Percentiles rank a stretch among this genome's conserved stretches.
Evolutionary conservation across 2,797 vertebrate genomes (phyloP).

Genomic region (Characodon lateralis): DNA sequence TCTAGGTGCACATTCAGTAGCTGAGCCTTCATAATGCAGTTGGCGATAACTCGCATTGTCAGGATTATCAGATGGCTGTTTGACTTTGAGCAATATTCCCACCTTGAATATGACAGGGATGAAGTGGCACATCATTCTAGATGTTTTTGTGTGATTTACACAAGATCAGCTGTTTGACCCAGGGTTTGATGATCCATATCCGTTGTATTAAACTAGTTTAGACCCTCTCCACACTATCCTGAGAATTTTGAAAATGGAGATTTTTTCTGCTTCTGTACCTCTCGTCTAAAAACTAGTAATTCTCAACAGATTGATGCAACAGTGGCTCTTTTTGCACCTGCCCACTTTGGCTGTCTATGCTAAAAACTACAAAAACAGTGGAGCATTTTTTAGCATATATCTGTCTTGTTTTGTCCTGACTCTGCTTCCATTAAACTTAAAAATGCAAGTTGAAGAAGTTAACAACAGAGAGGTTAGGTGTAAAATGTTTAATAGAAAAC

Average conservation of each 20-base stretch:
- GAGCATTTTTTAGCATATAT: background rate
- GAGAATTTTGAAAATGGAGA: background rate
- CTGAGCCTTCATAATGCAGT: constrained; percentile 59
- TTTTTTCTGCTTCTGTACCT: background rate
- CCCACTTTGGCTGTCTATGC: background rate
- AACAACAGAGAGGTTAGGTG: background rate
- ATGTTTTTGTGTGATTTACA: constrained; percentile 51
- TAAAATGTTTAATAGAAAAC: background rate
- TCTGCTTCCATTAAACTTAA: background rate
- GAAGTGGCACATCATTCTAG: constrained; percentile 56
- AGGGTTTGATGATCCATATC: constrained; percentile 36
- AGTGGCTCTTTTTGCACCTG: background rate
- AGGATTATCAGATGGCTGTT: constrained; percentile 69
- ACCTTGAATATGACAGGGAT: constrained; percentile 72
- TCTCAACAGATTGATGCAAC: background rate
- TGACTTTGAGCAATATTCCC: constrained; percentile 78
- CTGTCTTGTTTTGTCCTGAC: background rate
- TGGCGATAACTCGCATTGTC: constrained; percentile 57
- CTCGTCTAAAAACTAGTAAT: background rate
- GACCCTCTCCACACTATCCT: background rate
- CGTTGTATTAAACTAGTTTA: constrained; percentile 16
- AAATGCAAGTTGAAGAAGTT: background rate
- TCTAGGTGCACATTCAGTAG: constrained; percentile 53
- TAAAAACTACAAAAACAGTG: background rate
- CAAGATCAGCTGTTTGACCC: constrained; percentile 42